Evolutionary conservation across 2,797 vertebrate genomes (phyloP).

Genomic region (Lepus oiostolus): DNA sequence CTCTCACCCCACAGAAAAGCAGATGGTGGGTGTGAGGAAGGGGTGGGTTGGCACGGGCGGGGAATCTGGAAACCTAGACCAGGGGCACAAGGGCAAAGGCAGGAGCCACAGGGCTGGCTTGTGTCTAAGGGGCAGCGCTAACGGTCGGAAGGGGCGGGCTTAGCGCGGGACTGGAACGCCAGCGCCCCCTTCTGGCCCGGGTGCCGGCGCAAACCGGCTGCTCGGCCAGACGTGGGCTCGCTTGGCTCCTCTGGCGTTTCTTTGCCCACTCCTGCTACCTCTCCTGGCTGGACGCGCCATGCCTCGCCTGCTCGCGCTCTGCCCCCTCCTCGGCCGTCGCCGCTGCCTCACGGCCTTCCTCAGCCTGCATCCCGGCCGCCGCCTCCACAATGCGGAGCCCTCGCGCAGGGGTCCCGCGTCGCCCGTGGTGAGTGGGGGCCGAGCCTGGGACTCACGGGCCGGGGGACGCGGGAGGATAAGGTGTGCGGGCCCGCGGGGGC

Average conservation of each 20-base stretch:
- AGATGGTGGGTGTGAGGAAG: not conserved
- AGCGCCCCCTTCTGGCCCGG: fast-evolving
- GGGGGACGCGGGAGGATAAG: not conserved
- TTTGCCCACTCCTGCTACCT: not conserved
- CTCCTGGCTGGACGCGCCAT: not conserved
- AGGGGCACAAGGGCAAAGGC: not conserved
- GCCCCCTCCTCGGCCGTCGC: slow-evolving; percentile 27
- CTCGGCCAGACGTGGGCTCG: fast-evolving
- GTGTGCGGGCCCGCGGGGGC: not conserved
- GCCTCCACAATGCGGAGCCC: not conserved
- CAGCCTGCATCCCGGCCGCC: not conserved
- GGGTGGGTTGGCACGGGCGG: fast-evolving
- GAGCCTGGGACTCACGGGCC: fast-evolving
- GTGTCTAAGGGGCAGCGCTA: fast-evolving
- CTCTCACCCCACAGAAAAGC: not conserved
- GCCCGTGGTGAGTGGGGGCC: slow-evolving; percentile 78
- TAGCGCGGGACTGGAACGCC: fast-evolving
- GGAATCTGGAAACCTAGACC: not conserved
- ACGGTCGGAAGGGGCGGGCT: fast-evolving
- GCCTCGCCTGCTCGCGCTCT: not conserved
- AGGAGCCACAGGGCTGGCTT: no score
- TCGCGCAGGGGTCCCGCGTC: fast-evolving
- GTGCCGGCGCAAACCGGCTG: not conserved
- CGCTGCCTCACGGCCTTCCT: slow-evolving; percentile 33
- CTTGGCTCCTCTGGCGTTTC: not conserved